These are phyloP conservation scores for Xiphias gladius DNA, from an alignment of 2,113 vertebrate species.

Conservation along the genomic window DNA sequence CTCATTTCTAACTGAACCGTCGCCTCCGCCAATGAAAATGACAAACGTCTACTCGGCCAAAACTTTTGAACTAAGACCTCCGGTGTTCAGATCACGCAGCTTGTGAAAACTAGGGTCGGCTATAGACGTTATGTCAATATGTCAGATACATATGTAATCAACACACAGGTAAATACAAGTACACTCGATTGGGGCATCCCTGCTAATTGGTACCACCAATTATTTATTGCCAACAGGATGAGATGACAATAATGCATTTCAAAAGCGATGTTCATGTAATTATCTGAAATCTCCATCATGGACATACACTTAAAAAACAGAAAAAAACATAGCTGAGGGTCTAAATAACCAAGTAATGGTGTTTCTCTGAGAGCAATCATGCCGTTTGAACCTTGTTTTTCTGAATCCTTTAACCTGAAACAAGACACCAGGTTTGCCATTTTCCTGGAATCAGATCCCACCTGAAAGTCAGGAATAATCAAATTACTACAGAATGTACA, in stretches of 20 bases:
- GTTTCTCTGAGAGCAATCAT: too few relatives aligned
- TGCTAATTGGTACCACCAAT: too few relatives aligned
- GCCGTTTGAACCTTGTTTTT: not conserved
- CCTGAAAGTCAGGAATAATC: conserved; percentile 12
- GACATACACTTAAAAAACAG: too few relatives aligned
- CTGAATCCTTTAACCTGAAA: not conserved
- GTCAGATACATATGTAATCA: too few relatives aligned
- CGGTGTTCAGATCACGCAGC: too few relatives aligned
- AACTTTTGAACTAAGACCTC: too few relatives aligned
- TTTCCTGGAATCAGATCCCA: not conserved
- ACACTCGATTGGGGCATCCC: not conserved
- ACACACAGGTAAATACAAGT: too few relatives aligned
- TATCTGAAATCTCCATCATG: not conserved
- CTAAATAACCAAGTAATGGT: not conserved
- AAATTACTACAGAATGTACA: not conserved
- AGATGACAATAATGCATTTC: not conserved
- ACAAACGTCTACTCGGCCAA: too few relatives aligned
- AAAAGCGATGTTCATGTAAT: not conserved
- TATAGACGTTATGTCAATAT: too few relatives aligned
- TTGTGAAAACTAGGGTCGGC: too few relatives aligned
- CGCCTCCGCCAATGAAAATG: too few relatives aligned
- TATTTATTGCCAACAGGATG: not conserved
- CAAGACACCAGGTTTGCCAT: not conserved
- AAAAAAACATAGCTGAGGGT: not conserved
- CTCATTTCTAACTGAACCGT: too few relatives aligned